Evolutionary conservation across 2,797 vertebrate genomes (phyloP).

Genomic region (Poecilia gillii): DNA sequence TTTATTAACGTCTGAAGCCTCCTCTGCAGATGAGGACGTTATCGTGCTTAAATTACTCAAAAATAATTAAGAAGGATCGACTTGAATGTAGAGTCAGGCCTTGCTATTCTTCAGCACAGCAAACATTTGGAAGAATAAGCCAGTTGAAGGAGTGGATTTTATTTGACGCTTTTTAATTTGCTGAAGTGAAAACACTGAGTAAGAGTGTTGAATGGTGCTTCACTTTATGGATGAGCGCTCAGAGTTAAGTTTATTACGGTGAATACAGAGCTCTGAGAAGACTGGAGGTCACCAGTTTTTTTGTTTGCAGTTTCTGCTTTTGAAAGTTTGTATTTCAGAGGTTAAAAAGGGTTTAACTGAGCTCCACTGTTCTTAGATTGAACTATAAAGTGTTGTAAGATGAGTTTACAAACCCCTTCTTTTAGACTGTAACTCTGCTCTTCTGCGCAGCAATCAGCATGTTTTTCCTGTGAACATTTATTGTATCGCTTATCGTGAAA

Average conservation of each 20-base stretch:
- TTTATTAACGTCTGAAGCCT: slow-evolving; percentile 55
- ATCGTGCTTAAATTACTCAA: slow-evolving; percentile 47
- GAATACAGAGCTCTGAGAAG: background rate
- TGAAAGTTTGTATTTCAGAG: slow-evolving; percentile 1
- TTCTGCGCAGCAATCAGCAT: slow-evolving; percentile 20
- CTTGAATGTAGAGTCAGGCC: slow-evolving; percentile 32
- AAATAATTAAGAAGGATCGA: slow-evolving; percentile 58
- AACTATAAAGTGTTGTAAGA: slow-evolving; percentile 2
- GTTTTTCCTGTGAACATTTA: no score
- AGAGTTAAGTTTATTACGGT: background rate
- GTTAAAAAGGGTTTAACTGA: slow-evolving; percentile 10
- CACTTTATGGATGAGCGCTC: slow-evolving; percentile 1
- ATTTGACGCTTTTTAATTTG: background rate
- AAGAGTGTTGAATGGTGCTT: background rate
- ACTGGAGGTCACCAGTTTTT: background rate
- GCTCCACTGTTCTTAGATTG: background rate
- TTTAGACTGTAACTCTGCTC: slow-evolving; percentile 25
- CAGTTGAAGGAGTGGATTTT: slow-evolving; percentile 8
- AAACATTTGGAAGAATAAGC: slow-evolving; percentile 27
- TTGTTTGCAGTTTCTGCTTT: background rate
- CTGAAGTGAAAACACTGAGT: slow-evolving; percentile 15
- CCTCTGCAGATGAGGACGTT: slow-evolving; percentile 41
- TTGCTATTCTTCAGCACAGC: slow-evolving; percentile 15
- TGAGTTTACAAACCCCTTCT: slow-evolving; percentile 30
- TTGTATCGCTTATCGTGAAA: no score